A percentile compares a stretch with the other conserved stretches of the same genome.
Evolutionary conservation across 2,113 vertebrate genomes (phyloP).

Genomic region (Chionodraco myersi): DNA sequence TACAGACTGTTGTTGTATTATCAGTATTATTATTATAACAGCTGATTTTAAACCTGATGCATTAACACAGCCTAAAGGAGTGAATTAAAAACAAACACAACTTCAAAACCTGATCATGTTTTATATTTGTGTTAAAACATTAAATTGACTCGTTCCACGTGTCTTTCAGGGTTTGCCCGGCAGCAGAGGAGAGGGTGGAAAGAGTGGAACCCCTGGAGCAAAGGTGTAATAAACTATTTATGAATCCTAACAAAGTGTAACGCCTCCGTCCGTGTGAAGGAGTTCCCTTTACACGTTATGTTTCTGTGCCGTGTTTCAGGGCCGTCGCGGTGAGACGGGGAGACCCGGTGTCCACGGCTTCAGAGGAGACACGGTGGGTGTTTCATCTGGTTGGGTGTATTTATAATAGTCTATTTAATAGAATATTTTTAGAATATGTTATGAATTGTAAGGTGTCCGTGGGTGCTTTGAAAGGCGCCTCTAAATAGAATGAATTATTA

Average conservation of each 20-base stretch:
- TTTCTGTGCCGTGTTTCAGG: constrained; percentile 66
- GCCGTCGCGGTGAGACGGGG: constrained; percentile 70
- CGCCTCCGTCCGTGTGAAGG: neutral
- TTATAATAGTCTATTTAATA: neutral
- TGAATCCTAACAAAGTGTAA: constrained; percentile 12
- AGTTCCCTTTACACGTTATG: neutral
- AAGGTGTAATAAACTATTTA: constrained; percentile 68
- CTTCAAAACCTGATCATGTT: too few species aligned
- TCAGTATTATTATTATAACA: too few species aligned
- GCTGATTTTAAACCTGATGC: too few species aligned
- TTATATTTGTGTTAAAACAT: too few species aligned
- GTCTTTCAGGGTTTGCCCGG: constrained; percentile 76
- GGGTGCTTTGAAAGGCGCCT: too few species aligned
- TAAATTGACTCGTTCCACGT: neutral
- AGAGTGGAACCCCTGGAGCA: constrained; percentile 69
- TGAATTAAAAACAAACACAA: too few species aligned
- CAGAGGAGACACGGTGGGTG: constrained; percentile 68
- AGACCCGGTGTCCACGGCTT: constrained; percentile 58
- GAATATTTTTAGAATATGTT: too few species aligned
- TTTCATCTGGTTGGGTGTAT: neutral
- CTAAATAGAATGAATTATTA: too few species aligned
- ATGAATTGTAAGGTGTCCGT: too few species aligned
- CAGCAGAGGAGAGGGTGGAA: constrained; percentile 67
- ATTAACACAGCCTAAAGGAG: too few species aligned
- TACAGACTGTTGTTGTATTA: too few species aligned